These are phyloP conservation scores for Diplolepis rosae DNA, from an alignment of 2,888 invertebrate genomes.

Conservation along the genomic window DNA sequence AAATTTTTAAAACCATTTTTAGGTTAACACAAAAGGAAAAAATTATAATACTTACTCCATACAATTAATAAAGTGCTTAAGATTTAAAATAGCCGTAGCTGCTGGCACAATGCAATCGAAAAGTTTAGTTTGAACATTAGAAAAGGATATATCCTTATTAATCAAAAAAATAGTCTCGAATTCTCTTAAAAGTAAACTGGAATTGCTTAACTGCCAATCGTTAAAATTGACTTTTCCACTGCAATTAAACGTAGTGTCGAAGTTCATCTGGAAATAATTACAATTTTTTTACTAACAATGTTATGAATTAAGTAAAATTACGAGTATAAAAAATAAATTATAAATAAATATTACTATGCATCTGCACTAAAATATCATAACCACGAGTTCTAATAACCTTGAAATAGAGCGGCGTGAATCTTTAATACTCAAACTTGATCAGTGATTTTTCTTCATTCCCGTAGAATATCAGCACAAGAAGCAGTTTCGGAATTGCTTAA, in stretches of 20 bases:
- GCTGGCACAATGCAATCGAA: constrained; percentile 57
- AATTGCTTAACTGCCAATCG: constrained; percentile 61
- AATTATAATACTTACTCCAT: constrained; percentile 58
- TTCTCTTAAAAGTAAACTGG: constrained; percentile 55
- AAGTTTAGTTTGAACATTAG: constrained; percentile 48
- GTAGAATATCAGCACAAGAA: not conserved
- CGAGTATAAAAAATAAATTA: not conserved
- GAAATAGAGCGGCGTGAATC: not conserved
- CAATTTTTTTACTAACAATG: not conserved
- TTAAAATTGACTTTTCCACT: constrained; percentile 65
- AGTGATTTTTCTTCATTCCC: not conserved
- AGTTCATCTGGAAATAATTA: constrained; percentile 52
- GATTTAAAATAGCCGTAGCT: constrained; percentile 57
- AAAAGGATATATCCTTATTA: constrained; percentile 38
- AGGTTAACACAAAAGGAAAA: not conserved
- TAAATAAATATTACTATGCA: too few relatives aligned
- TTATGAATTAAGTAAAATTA: not conserved
- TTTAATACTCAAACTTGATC: not conserved
- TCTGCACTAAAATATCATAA: too few relatives aligned
- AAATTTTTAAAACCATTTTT: not conserved
- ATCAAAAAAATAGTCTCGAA: constrained; percentile 56
- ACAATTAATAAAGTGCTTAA: constrained; percentile 61
- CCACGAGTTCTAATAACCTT: not conserved
- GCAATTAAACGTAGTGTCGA: constrained; percentile 58
- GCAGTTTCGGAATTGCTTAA: not conserved